Evolutionary conservation across 2,888 invertebrate species (phyloP).

Genomic region (Ctenicera cuprea): DNA sequence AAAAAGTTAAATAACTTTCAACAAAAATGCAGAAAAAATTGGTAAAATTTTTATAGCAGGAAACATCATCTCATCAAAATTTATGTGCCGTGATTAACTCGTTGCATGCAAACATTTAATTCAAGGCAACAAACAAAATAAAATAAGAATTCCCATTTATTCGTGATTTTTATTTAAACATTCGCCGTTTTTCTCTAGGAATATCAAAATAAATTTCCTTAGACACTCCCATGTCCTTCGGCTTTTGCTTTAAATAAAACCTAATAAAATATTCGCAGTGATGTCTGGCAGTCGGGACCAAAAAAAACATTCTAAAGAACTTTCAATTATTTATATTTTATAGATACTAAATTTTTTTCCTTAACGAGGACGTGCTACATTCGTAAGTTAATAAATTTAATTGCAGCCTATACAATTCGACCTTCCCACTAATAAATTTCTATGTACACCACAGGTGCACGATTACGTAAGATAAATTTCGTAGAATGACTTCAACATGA

Average conservation of each 20-base stretch:
- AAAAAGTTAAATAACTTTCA: too few species aligned
- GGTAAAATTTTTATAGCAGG: too few species aligned
- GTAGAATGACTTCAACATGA: conserved; percentile 22
- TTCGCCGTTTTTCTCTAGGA: not conserved
- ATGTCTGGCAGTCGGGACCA: not conserved
- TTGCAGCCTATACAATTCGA: conserved; percentile 5
- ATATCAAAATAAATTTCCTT: not conserved
- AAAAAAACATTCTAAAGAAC: not conserved
- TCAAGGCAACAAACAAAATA: too few species aligned
- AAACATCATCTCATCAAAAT: too few species aligned
- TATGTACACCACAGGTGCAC: conserved; percentile 9
- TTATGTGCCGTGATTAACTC: too few species aligned
- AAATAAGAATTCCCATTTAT: too few species aligned
- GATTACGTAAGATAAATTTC: conserved; percentile 15
- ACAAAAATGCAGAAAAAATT: too few species aligned
- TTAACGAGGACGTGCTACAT: conserved; percentile 14
- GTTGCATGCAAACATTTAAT: too few species aligned
- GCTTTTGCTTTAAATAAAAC: not conserved
- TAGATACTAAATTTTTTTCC: not conserved
- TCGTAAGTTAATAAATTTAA: conserved; percentile 19
- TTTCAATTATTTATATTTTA: conserved; percentile 19
- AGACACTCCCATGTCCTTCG: conserved; percentile 16
- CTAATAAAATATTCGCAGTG: not conserved
- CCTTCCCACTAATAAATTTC: conserved; percentile 18
- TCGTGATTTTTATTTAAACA: not conserved